These are phyloP conservation scores for Tetragonula clypearis DNA, from an alignment of 1,140 invertebrate species.

Conservation along the genomic window DNA sequence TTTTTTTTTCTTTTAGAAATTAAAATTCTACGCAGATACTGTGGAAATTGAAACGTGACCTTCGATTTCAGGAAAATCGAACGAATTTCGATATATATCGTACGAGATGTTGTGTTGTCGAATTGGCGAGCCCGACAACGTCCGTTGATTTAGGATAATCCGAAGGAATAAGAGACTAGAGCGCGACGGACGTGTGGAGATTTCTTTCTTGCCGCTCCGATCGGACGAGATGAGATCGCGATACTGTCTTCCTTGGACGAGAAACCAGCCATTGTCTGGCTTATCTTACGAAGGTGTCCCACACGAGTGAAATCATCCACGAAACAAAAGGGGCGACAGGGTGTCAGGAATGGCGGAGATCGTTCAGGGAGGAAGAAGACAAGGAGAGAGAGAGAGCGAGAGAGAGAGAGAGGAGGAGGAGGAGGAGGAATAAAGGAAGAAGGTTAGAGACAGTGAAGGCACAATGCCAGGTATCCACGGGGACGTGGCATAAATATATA, in stretches of 20 bases:
- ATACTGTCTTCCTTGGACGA: constrained; percentile 63
- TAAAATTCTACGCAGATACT: background rate
- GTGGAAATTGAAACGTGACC: background rate
- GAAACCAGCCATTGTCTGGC: constrained; percentile 60
- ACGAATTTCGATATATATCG: too few species aligned
- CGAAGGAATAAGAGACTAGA: constrained; percentile 28
- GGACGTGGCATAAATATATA: constrained; percentile 64
- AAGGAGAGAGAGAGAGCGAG: background rate
- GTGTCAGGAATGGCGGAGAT: constrained; percentile 55
- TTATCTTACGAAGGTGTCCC: constrained; percentile 65
- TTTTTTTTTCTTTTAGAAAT: background rate
- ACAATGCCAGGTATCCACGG: constrained; percentile 66
- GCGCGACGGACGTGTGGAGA: background rate
- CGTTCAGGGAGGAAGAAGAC: background rate
- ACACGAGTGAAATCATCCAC: constrained; percentile 65
- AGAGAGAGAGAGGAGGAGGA: background rate
- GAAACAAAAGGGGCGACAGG: constrained; percentile 64
- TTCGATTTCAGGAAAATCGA: too few species aligned
- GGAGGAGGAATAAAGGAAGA: background rate
- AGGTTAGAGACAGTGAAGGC: constrained; percentile 5
- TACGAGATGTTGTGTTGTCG: background rate
- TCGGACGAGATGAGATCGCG: constrained; percentile 63
- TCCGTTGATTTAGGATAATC: constrained; percentile 29
- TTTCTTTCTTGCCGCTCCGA: constrained; percentile 43
- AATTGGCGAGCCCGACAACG: too few species aligned